Percentiles rank a stretch among this genome's conserved stretches.
Conservation (phyloP, 2,888 invertebrate species). For the Ennomos quercinarius region DNA sequence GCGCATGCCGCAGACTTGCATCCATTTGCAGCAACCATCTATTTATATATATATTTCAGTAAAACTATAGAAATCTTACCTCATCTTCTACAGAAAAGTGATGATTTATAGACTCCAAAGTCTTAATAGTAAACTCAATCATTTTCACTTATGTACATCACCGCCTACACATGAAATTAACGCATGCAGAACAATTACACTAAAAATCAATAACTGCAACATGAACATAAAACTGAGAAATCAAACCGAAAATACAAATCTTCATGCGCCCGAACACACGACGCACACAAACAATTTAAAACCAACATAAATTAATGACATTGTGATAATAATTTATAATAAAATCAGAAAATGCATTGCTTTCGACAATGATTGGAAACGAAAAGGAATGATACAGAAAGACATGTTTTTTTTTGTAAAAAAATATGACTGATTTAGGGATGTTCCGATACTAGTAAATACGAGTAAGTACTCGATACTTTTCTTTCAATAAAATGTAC, state of each 20-base stretch:
- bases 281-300: constrained; percentile 22
- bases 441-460: no score
- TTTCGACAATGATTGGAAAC: constrained; percentile 1
- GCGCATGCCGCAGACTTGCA: constrained; percentile 8
- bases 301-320: neutral
- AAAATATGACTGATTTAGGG: neutral
- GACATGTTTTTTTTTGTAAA: neutral
- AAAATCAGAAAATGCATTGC: constrained; percentile 4
- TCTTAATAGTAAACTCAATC: constrained; percentile 95
- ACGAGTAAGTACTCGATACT: no score
- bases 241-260: constrained; percentile 2
- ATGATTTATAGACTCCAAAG: constrained; percentile 95
- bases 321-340: neutral
- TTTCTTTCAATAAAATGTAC: no score
- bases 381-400: neutral
- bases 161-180: constrained; percentile 12
- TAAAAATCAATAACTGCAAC: constrained; percentile 33
- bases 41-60: neutral
- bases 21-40: constrained; percentile 13
- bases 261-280: constrained; percentile 19
- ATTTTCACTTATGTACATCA: constrained; percentile 65
- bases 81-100: constrained; percentile 92
- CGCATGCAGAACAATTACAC: constrained; percentile 27
- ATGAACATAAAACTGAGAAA: constrained; percentile 11
- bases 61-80: constrained; percentile 84